Evolutionary conservation across 2,888 invertebrate genomes (phyloP).

Genomic region (Schizotus pectinicornis): DNA sequence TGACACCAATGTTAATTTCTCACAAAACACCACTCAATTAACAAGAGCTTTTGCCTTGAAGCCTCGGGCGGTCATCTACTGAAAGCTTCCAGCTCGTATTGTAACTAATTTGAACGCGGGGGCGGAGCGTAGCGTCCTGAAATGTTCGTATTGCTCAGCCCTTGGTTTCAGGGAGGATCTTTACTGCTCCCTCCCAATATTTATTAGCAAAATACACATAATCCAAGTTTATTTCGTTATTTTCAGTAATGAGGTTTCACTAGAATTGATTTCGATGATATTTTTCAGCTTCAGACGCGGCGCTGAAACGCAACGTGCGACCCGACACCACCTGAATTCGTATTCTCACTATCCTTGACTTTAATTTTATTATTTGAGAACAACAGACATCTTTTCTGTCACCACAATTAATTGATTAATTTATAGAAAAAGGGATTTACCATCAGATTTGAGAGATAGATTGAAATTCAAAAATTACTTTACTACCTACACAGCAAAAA

Average conservation of each 20-base stretch:
- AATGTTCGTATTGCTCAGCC: constrained; percentile 35
- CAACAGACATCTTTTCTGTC: too few species aligned
- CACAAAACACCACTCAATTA: constrained; percentile 26
- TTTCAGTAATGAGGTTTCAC: not conserved
- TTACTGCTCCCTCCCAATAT: constrained; percentile 33
- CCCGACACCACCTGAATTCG: too few species aligned
- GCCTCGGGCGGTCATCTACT: constrained; percentile 36
- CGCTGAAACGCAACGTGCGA: too few species aligned
- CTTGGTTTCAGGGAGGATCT: constrained; percentile 38
- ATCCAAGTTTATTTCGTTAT: constrained; percentile 7
- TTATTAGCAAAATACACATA: constrained; percentile 18
- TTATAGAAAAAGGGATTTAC: too few species aligned
- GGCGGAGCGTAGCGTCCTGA: constrained; percentile 35
- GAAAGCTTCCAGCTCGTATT: constrained; percentile 35
- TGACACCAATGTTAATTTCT: constrained; percentile 10
- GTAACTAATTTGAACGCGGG: constrained; percentile 36
- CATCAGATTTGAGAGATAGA: too few species aligned
- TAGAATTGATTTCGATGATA: not conserved
- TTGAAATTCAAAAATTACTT: too few species aligned
- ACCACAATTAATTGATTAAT: too few species aligned
- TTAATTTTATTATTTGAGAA: too few species aligned
- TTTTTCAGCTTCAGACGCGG: not conserved
- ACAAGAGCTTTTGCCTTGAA: constrained; percentile 28
- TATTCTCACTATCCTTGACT: too few species aligned
- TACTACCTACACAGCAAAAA: too few species aligned